Percentiles rank a stretch among this genome's conserved stretches.
These are phyloP conservation scores for Rhadina sibilatrix DNA, from an alignment of 2,113 vertebrate species.

Conservation along the genomic window DNA sequence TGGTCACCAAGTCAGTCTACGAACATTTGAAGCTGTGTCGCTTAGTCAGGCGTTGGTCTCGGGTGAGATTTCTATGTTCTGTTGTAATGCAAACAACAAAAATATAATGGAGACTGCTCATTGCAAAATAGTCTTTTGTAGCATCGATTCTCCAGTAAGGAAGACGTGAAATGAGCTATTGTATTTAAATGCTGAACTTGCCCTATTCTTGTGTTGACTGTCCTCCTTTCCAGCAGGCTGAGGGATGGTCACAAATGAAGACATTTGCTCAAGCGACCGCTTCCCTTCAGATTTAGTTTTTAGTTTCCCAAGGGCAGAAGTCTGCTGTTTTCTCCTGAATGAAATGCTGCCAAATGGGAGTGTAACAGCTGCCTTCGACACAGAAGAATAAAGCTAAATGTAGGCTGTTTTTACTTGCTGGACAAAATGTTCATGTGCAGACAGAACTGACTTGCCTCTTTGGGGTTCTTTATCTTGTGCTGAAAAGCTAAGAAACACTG, in stretches of 20 bases:
- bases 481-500: neutral
- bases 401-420: neutral
- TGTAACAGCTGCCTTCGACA: conserved; percentile 2
- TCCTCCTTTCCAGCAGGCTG: neutral
- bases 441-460: neutral
- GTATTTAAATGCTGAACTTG: conserved; percentile 56
- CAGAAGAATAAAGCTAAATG: conserved; percentile 24
- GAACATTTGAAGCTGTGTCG: neutral
- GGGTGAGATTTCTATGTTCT: conserved; percentile 29
- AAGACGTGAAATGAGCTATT: conserved; percentile 45
- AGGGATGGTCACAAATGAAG: conserved; percentile 42
- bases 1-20: conserved; percentile 20
- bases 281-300: conserved; percentile 37
- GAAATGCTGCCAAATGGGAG: conserved; percentile 38
- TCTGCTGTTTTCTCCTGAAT: conserved; percentile 43
- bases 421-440: conserved; percentile 7
- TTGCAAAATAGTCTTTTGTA: conserved; percentile 62
- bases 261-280: neutral
- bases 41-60: conserved; percentile 31
- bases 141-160: conserved; percentile 23
- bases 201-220: conserved; percentile 17
- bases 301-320: conserved; percentile 52
- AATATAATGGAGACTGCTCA: conserved; percentile 36
- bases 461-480: neutral
- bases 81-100: conserved; percentile 50